phyloP scores from a whole-genome alignment of 2,888 invertebrate species.

The Endotricha flammealis region DNA sequence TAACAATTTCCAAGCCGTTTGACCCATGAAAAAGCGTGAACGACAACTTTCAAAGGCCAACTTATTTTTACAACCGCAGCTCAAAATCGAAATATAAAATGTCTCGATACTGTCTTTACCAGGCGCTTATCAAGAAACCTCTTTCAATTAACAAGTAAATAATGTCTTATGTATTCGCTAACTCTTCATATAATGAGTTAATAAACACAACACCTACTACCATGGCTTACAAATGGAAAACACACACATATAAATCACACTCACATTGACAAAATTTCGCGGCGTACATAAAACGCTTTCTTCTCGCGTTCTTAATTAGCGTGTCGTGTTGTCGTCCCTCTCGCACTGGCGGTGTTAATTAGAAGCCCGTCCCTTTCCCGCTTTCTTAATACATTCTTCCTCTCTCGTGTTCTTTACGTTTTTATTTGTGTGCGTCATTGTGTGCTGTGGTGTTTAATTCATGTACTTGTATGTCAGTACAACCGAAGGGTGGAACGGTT shows the following conservation, averaged over 20 bases:
- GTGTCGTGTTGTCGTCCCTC: conserved; percentile 64
- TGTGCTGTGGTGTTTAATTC: conserved; percentile 77
- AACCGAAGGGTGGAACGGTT: conserved; percentile 36
- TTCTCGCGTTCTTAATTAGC: conserved; percentile 85
- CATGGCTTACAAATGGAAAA: conserved; percentile 55
- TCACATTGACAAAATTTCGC: conserved; percentile 53
- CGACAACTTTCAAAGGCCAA: conserved; percentile 12
- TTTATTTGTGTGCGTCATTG: conserved; percentile 78
- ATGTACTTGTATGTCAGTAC: conserved; percentile 77
- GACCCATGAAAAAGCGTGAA: conserved; percentile 11
- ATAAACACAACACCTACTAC: conserved; percentile 67
- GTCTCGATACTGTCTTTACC: conserved; percentile 51
- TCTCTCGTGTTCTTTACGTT: conserved; percentile 75
- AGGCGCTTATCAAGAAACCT: conserved; percentile 65
- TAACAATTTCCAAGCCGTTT: conserved; percentile 9
- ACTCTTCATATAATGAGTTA: conserved; percentile 77
- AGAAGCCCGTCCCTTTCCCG: conserved; percentile 71
- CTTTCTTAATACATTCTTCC: conserved; percentile 80
- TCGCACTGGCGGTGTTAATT: conserved; percentile 67
- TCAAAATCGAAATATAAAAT: conserved; percentile 34
- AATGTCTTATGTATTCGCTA: conserved; percentile 65
- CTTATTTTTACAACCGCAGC: conserved; percentile 25
- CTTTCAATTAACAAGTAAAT: conserved; percentile 76
- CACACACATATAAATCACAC: conserved; percentile 43
- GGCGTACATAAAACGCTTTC: conserved; percentile 77